These are phyloP conservation scores for Eucera pruinosa DNA, from an alignment of 2,888 invertebrate genomes.

Conservation along the genomic window DNA sequence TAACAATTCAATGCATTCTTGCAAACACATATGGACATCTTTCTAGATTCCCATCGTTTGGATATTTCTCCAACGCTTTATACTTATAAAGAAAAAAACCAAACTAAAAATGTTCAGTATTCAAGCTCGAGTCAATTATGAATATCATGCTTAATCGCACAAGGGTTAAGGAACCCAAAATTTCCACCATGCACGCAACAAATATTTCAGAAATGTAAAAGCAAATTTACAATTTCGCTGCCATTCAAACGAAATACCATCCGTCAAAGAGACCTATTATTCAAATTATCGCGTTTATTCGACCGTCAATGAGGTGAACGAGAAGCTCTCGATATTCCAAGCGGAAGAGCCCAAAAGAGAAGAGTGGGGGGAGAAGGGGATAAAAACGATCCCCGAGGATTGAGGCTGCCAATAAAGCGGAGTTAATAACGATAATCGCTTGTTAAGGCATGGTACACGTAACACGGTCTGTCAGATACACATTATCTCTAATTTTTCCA, in stretches of 20 bases:
- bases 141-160: too few species aligned
- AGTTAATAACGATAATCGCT: constrained; percentile 65
- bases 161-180: too few species aligned
- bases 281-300: constrained; percentile 6
- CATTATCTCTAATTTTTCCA: constrained; percentile 56
- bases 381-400: constrained; percentile 41
- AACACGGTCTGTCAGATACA: constrained; percentile 26
- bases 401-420: constrained; percentile 45
- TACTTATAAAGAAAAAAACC: too few species aligned
- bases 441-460: constrained; percentile 7
- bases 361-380: background rate
- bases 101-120: too few species aligned
- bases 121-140: too few species aligned
- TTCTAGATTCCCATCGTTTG: too few species aligned
- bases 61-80: too few species aligned
- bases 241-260: background rate
- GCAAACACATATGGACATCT: too few species aligned
- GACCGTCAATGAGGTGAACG: constrained; percentile 31
- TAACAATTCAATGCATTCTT: too few species aligned
- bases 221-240: background rate
- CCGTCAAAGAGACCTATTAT: background rate
- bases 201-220: background rate
- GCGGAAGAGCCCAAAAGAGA: constrained; percentile 12
- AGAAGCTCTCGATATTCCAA: too few species aligned
- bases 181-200: too few species aligned